Base-by-base conservation (phyloP, 2,888 invertebrate genomes). In the Choristoneura rosaceana region DNA sequence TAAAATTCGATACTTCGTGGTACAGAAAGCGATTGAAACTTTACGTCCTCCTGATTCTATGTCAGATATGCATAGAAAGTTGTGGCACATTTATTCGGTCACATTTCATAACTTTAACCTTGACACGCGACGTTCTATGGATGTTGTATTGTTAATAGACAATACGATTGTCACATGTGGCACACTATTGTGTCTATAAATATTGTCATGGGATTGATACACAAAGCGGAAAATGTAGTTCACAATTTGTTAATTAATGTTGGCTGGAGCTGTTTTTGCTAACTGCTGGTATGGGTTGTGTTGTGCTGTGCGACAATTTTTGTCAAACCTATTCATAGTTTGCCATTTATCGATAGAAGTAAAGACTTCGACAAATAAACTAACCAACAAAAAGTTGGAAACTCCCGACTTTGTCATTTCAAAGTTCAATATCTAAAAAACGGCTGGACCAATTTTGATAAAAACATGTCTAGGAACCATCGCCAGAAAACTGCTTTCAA, bases 141-240 rank as follows among this genome's bases (percentile, higher is more conserved):
- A 58, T 69, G 68, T 60, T 17, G 41, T 69, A 73, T 73, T 73
- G 73, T 73, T 71, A 60, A n/a, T 60, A 64, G 52, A 69, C 68
- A 73, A 73, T 73, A 43, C 38, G 47, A 55, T 45, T 70, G 58
- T 52, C 59, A 69, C 73, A 69, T 38, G 34, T 59, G 52, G 63
- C 5, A 59, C 14, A 64, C 63, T 43, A 69, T 71, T 67, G 73
- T 64, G 33, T 25, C 17, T 15, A 58, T 58, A 63, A 71, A 71
- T 62, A 58, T 60, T 47, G 12, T 17, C 52, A 61, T 17, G 52
- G 65, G 41, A 55, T 8, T 55, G 4, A 15, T n/a, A 50, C 1
- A 55, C 45, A 12, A 63, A 71, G 47, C 52, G 63, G 63, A 59
- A 63, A 25, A 58, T 58, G 25, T 41, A 41, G 38, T 25, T 17